These are phyloP conservation scores for Agonum fuliginosum DNA, from an alignment of 2,888 invertebrate genomes.

Conservation along the genomic window DNA sequence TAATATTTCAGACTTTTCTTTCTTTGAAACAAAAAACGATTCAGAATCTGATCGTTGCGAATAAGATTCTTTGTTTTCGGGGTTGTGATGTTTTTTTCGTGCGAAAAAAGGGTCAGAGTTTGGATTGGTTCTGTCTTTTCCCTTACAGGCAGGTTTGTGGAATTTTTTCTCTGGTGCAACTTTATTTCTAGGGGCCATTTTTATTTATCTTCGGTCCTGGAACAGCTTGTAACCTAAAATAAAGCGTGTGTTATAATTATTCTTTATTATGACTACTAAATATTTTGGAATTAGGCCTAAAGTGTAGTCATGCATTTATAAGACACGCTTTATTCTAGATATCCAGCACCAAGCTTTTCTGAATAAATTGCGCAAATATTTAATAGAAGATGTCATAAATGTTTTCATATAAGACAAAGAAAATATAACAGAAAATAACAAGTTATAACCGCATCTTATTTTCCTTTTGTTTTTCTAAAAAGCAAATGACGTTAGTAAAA, in stretches of 20 bases:
- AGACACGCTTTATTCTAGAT: conserved; percentile 63
- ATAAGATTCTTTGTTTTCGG: neutral
- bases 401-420: neutral
- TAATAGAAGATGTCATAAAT: neutral
- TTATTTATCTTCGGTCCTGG: neutral
- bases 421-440: neutral
- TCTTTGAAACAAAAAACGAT: conserved; percentile 38
- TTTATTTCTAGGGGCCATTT: conserved; percentile 44
- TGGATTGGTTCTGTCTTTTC: conserved; percentile 18
- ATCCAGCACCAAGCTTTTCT: neutral
- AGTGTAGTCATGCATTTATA: conserved; percentile 43
- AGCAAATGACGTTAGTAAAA: neutral
- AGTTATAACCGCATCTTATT: conserved; percentile 7
- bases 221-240: conserved; percentile 64
- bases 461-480: neutral
- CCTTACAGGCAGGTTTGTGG: neutral
- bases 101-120: conserved; percentile 30
- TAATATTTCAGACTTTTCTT: neutral
- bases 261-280: conserved; percentile 24
- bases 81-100: neutral
- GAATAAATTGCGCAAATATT: neutral
- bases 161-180: conserved; percentile 19
- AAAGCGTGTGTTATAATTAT: conserved; percentile 64
- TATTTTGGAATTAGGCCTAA: conserved; percentile 22
- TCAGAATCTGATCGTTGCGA: neutral